Percentiles rank a stretch among this genome's conserved stretches.
These are phyloP conservation scores for Rhopalosiphum maidis DNA, from an alignment of 1,140 invertebrate species.

Conservation along the genomic window DNA sequence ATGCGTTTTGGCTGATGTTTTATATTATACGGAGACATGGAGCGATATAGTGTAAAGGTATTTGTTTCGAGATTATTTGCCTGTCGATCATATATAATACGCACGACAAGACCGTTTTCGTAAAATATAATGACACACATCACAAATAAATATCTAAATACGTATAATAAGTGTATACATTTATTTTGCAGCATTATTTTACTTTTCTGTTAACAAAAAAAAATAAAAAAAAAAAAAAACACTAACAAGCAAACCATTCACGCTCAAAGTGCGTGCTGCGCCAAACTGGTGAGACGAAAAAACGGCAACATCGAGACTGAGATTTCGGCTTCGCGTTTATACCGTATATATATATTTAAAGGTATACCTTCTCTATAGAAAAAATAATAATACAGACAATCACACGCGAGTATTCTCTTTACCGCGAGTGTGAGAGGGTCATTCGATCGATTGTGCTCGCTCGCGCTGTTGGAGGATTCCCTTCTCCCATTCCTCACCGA, in stretches of 20 bases:
- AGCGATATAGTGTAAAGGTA: neutral
- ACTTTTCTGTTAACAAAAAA: neutral
- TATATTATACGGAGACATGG: neutral
- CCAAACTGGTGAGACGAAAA: neutral
- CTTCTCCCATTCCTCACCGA: neutral
- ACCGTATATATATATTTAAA: neutral
- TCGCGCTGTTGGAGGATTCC: neutral
- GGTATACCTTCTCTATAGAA: neutral
- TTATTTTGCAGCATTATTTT: neutral
- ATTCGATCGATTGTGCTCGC: neutral
- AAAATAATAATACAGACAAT: constrained; percentile 1
- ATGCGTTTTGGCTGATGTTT: neutral
- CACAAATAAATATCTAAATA: neutral
- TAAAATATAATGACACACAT: neutral
- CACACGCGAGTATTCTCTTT: neutral
- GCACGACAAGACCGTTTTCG: neutral
- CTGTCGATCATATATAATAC: neutral
- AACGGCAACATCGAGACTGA: neutral
- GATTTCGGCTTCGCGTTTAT: neutral
- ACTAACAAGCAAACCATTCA: neutral
- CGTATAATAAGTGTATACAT: neutral
- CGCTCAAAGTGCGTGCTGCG: too few species aligned
- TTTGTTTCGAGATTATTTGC: neutral
- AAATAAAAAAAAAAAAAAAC: neutral
- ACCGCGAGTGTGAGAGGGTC: neutral